Percentiles rank a stretch among this genome's conserved stretches.
These are phyloP conservation scores for Drosophila setifemur DNA, from an alignment of 1,140 invertebrate genomes.

Conservation along the genomic window DNA sequence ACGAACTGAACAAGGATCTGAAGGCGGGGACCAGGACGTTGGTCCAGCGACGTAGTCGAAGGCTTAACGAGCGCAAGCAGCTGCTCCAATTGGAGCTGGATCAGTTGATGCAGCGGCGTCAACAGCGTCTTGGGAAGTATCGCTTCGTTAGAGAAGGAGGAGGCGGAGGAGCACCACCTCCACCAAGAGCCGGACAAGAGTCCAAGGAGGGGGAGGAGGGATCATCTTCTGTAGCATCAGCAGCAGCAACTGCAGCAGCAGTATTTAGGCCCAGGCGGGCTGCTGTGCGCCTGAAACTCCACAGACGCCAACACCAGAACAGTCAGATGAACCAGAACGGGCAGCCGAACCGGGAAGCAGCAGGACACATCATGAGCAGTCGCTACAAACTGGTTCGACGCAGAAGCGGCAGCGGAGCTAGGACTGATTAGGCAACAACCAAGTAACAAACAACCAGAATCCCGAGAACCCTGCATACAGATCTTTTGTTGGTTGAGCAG, in stretches of 20 bases:
- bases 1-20: not conserved
- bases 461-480: no score
- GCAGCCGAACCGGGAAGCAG: not conserved
- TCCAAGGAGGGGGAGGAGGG: not conserved
- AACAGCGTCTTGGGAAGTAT: conserved; percentile 26
- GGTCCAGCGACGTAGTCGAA: not conserved
- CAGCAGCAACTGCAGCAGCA: not conserved
- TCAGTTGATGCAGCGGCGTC: not conserved
- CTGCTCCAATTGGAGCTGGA: conserved; percentile 14
- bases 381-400: conserved; percentile 50
- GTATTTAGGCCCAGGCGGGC: not conserved
- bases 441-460: no score
- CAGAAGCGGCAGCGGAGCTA: conserved; percentile 7
- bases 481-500: no score
- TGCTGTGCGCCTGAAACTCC: no score
- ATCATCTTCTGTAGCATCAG: not conserved
- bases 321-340: no score
- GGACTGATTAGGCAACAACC: no score
- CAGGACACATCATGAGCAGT: conserved; percentile 16
- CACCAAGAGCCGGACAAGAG: not conserved
- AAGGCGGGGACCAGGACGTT: not conserved
- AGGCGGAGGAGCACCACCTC: not conserved
- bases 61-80: not conserved
- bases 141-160: conserved; percentile 34
- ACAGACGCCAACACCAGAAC: no score